A percentile compares a stretch with the other conserved stretches of the same genome.
Evolutionary conservation across 2,797 vertebrate genomes (phyloP).

Genomic region (Parauchenoglanis ngamensis): DNA sequence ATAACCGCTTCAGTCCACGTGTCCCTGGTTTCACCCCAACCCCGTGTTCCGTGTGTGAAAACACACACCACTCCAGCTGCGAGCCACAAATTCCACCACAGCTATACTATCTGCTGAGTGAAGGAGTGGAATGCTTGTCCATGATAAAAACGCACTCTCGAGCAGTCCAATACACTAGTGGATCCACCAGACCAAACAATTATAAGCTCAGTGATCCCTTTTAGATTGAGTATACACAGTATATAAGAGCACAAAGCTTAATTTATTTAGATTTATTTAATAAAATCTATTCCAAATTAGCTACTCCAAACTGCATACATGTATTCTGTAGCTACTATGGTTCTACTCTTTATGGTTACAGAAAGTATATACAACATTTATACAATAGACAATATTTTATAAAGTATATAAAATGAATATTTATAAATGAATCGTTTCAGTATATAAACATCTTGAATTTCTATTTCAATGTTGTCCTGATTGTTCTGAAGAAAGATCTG

Average conservation of each 20-base stretch:
- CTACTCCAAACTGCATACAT: neutral
- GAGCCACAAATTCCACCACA: slow-evolving; percentile 45
- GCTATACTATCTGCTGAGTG: slow-evolving; percentile 50
- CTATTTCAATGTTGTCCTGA: neutral
- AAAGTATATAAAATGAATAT: neutral
- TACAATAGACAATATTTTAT: too few relatives aligned
- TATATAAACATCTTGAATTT: neutral
- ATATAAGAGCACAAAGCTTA: neutral
- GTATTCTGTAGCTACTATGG: neutral
- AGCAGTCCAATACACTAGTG: neutral
- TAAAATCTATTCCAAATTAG: neutral
- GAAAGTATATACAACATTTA: neutral
- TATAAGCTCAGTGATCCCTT: neutral
- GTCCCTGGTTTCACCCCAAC: slow-evolving; percentile 29
- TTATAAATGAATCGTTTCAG: neutral
- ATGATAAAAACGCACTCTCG: slow-evolving; percentile 39
- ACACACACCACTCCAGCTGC: slow-evolving; percentile 41
- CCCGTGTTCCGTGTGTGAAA: slow-evolving; percentile 23
- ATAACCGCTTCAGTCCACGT: slow-evolving; percentile 2
- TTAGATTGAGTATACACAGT: neutral
- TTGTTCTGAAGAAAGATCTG: neutral
- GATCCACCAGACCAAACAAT: neutral
- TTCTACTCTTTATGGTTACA: neutral
- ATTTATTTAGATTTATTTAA: neutral
- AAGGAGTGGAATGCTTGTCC: slow-evolving; percentile 38